Conservation (phyloP, 1,140 invertebrate species). For the Pissodes strobi region DNA sequence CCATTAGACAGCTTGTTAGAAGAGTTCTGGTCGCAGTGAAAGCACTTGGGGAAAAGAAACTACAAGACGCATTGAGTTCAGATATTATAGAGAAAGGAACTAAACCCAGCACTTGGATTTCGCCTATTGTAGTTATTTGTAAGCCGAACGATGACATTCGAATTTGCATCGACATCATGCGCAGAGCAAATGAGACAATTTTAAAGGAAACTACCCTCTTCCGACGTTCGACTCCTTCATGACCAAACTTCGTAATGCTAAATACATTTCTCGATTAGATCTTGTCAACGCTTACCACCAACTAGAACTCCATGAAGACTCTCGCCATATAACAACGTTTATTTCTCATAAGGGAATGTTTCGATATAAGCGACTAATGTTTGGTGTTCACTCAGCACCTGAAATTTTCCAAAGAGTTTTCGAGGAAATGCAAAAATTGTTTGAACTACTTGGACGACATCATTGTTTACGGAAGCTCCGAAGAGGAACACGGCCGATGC, state of each 20-base stretch:
- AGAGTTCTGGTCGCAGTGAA: constrained; percentile 6
- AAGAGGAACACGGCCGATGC: constrained; percentile 20
- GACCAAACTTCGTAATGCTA: constrained; percentile 26
- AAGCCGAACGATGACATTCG: too few species aligned
- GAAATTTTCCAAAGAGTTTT: constrained; percentile 35
- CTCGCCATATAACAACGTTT: constrained; percentile 53
- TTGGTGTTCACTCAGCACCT: constrained; percentile 36
- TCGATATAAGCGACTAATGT: constrained; percentile 53
- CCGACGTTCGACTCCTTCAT: constrained; percentile 43
- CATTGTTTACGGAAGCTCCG: constrained; percentile 22
- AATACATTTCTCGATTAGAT: constrained; percentile 30
- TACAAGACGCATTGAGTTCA: constrained; percentile 34
- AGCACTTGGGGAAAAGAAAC: constrained; percentile 33
- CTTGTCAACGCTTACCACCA: constrained; percentile 29
- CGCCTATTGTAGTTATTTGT: constrained; percentile 25
- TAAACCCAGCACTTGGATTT: constrained; percentile 40
- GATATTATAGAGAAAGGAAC: constrained; percentile 38
- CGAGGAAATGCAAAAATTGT: constrained; percentile 18
- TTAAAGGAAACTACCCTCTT: constrained; percentile 40
- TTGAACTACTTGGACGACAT: constrained; percentile 36
- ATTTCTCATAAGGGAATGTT: constrained; percentile 49
- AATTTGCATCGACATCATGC: constrained; percentile 47
- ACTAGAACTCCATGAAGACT: constrained; percentile 32
- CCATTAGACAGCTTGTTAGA: not conserved
- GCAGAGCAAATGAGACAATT: constrained; percentile 44